Evolutionary conservation across 2,113 vertebrate species (phyloP).

Genomic region (Percopsis transmontana): DNA sequence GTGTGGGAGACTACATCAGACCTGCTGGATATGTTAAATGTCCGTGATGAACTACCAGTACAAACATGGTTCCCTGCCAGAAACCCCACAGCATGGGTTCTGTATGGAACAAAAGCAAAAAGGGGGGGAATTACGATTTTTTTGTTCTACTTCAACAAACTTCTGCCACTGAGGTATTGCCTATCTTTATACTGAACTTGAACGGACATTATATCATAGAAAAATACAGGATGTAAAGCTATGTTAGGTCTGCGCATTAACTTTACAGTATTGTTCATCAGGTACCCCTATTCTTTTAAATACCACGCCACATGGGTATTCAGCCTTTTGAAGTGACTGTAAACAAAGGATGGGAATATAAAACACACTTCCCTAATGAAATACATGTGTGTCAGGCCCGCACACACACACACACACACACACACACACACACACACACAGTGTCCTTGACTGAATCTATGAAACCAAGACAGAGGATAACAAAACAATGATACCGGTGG

Average conservation of each 20-base stretch:
- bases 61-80: too few species aligned
- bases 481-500: slow-evolving; percentile 2
- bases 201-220: neutral
- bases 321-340: neutral
- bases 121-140: too few species aligned
- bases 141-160: too few species aligned
- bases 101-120: too few species aligned
- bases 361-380: neutral
- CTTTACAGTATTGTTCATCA: neutral
- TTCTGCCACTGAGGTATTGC: too few species aligned
- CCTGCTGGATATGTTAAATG: too few species aligned
- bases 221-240: neutral
- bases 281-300: neutral
- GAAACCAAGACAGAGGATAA: neutral
- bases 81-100: too few species aligned
- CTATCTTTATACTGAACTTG: too few species aligned
- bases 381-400: neutral
- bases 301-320: neutral
- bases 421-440: slow-evolving; percentile 1
- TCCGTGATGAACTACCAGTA: too few species aligned
- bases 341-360: neutral
- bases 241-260: neutral
- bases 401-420: neutral
- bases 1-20: too few species aligned
- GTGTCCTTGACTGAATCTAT: slow-evolving; percentile 20